These are phyloP conservation scores for Zelostemma sp. DNA, from an alignment of 1,140 invertebrate species.

Conservation along the genomic window DNA sequence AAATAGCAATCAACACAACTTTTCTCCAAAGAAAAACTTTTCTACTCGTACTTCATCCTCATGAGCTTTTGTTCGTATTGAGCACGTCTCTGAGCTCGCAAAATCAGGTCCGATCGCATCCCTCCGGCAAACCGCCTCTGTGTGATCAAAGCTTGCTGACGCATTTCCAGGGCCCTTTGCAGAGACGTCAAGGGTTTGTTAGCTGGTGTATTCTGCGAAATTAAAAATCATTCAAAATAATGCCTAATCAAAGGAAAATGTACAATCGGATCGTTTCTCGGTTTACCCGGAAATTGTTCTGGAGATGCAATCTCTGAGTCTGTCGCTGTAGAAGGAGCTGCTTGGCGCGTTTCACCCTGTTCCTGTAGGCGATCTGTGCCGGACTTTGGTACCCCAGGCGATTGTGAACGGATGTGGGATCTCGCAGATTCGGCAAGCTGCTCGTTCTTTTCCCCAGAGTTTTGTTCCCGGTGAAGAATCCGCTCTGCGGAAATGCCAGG, in stretches of 20 bases:
- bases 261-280: too few species aligned
- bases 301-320: conserved; percentile 55
- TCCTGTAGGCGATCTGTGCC: conserved; percentile 64
- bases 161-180: conserved; percentile 54
- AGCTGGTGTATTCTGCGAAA: conserved; percentile 48
- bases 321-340: conserved; percentile 60
- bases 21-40: too few species aligned
- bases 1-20: neutral
- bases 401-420: conserved; percentile 65
- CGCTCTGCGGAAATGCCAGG: conserved; percentile 41
- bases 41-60: conserved; percentile 62
- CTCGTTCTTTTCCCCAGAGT: conserved; percentile 55
- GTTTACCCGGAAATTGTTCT: conserved; percentile 59
- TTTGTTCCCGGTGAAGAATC: conserved; percentile 54
- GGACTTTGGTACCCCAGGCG: conserved; percentile 66
- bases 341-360: conserved; percentile 64
- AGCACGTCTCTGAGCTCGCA: conserved; percentile 60
- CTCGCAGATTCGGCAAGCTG: conserved; percentile 61
- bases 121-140: conserved; percentile 59
- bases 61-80: conserved; percentile 65
- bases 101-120: conserved; percentile 63
- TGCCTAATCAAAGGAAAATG: too few species aligned
- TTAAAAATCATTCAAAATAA: too few species aligned
- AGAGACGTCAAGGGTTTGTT: conserved; percentile 48
- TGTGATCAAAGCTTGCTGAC: conserved; percentile 57